A percentile compares a stretch with the other conserved stretches of the same genome.
phyloP scores from a whole-genome alignment of 1,140 invertebrate genomes.

The Adoxophyes honmai region DNA sequence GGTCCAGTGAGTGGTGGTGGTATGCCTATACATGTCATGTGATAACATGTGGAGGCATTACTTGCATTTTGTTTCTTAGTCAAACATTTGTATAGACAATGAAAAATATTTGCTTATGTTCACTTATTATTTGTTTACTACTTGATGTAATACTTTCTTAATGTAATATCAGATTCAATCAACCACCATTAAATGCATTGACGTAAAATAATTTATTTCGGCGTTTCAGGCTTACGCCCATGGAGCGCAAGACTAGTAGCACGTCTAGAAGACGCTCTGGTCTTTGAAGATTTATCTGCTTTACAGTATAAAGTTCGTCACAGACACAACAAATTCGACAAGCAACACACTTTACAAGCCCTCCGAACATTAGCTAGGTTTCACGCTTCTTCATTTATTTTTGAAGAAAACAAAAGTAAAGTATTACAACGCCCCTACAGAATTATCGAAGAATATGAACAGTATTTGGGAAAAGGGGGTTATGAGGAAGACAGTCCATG shows the following conservation, averaged over 20 bases:
- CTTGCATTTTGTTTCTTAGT: too few relatives aligned
- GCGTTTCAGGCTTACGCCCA: conserved; percentile 43
- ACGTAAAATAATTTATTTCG: conserved; percentile 14
- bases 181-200: too few relatives aligned
- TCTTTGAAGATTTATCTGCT: conserved; percentile 59
- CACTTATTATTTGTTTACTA: too few relatives aligned
- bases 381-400: conserved; percentile 57
- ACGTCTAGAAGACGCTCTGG: conserved; percentile 44
- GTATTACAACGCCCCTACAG: conserved; percentile 29
- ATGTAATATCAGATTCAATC: neutral
- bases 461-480: conserved; percentile 37
- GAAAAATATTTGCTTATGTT: too few relatives aligned
- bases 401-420: conserved; percentile 48
- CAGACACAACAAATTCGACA: conserved; percentile 55
- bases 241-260: conserved; percentile 52
- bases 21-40: too few relatives aligned
- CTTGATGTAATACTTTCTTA: neutral
- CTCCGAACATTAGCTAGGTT: conserved; percentile 54
- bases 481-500: conserved; percentile 38
- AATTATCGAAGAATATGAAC: conserved; percentile 43
- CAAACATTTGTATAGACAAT: too few relatives aligned
- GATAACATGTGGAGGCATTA: too few relatives aligned
- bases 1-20: neutral
- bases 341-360: conserved; percentile 50
- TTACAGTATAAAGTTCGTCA: conserved; percentile 42